Conservation (phyloP, 2,888 invertebrate species). For the Epistrophe grossulariae region DNA sequence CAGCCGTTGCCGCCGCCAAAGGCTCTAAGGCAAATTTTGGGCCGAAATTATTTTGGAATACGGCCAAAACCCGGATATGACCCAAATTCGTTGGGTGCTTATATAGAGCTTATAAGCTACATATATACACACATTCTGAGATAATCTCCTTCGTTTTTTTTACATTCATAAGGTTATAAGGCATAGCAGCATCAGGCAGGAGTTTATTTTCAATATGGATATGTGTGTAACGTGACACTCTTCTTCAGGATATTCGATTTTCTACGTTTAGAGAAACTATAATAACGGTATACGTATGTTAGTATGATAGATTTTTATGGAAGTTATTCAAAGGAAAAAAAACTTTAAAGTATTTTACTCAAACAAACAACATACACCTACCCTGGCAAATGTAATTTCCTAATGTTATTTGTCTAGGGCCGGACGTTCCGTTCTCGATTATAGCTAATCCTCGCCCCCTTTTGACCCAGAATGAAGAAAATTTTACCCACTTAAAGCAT, state of each 20-base stretch:
- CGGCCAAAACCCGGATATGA: constrained; percentile 48
- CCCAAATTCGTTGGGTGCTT: constrained; percentile 3
- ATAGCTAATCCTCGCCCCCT: not conserved
- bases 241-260: constrained; percentile 17
- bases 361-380: not conserved
- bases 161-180: constrained; percentile 29
- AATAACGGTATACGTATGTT: not conserved
- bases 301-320: not conserved
- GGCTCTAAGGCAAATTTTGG: not conserved
- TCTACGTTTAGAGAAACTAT: not conserved
- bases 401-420: constrained; percentile 19
- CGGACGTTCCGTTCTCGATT: not conserved
- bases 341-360: constrained; percentile 13
- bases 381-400: constrained; percentile 8
- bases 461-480: constrained; percentile 2
- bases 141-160: constrained; percentile 31
- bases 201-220: not conserved
- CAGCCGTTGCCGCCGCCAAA: not conserved
- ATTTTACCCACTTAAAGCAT: not conserved
- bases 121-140: not conserved
- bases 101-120: constrained; percentile 3
- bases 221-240: constrained; percentile 35
- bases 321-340: not conserved
- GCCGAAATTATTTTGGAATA: constrained; percentile 46
- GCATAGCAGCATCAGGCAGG: not conserved